Evolutionary conservation across 2,113 vertebrate genomes (phyloP).

Genomic region (Arothron firmamentum): DNA sequence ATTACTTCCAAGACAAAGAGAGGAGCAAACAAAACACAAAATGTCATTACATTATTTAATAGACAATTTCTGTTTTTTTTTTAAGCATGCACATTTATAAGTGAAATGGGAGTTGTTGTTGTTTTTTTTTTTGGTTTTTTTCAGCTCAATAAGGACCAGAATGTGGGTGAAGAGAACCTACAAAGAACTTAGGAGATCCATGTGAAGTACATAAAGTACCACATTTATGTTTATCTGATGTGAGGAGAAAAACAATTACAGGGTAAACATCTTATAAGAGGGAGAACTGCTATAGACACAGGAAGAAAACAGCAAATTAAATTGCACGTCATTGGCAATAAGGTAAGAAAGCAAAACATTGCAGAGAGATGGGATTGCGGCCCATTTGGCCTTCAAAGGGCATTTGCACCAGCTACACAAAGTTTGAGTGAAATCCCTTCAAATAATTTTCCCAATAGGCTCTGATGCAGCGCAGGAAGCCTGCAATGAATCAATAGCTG

Average conservation of each 20-base stretch:
- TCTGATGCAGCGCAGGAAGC: slow-evolving; percentile 35
- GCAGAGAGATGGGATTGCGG: slow-evolving; percentile 31
- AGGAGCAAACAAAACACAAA: too few species aligned
- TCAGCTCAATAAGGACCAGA: too few species aligned
- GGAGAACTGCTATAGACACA: slow-evolving; percentile 18
- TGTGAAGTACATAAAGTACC: too few species aligned
- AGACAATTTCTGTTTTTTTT: too few species aligned
- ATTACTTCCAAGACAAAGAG: too few species aligned
- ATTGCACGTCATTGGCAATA: slow-evolving; percentile 21
- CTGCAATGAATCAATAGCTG: slow-evolving; percentile 25
- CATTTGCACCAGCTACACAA: slow-evolving; percentile 2
- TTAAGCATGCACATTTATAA: too few species aligned
- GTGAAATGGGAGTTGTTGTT: too few species aligned
- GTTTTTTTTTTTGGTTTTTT: too few species aligned
- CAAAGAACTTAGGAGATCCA: too few species aligned
- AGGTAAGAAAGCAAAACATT: slow-evolving; percentile 22
- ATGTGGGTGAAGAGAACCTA: too few species aligned
- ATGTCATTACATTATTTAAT: too few species aligned
- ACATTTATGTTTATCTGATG: too few species aligned
- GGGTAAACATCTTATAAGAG: slow-evolving; percentile 12
- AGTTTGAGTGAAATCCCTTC: slow-evolving; percentile 19
- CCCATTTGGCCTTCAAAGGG: slow-evolving; percentile 28
- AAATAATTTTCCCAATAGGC: slow-evolving; percentile 38
- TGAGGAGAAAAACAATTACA: background rate
- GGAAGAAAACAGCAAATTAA: slow-evolving; percentile 30